Conservation (phyloP, 2,113 vertebrate genomes). For the Percina caprodes region DNA sequence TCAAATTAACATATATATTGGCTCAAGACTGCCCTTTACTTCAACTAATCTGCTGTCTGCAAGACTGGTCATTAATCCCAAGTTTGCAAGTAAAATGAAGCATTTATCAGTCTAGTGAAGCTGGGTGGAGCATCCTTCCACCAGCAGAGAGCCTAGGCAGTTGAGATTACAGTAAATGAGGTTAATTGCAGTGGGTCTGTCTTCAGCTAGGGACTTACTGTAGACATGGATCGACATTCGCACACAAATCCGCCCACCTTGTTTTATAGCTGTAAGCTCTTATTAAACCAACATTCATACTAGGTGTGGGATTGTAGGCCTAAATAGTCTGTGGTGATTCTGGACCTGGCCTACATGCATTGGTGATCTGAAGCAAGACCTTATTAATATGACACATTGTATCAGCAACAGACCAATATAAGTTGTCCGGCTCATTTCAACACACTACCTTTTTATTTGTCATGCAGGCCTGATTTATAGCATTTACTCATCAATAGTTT, state of each 20-base stretch:
- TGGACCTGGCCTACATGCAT: background rate
- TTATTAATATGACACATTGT: background rate
- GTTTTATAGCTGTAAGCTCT: conserved; percentile 41
- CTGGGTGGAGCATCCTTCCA: conserved; percentile 31
- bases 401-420: background rate
- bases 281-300: conserved; percentile 41
- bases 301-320: background rate
- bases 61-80: conserved; percentile 17
- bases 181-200: conserved; percentile 73
- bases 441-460: background rate
- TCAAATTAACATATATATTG: background rate
- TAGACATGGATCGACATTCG: conserved; percentile 32
- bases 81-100: conserved; percentile 10
- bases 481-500: background rate
- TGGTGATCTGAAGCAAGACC: conserved; percentile 10
- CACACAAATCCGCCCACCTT: conserved; percentile 51
- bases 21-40: background rate
- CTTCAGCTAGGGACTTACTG: conserved; percentile 50
- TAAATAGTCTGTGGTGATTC: conserved; percentile 20
- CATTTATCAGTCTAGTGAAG: background rate
- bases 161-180: conserved; percentile 66
- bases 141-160: conserved; percentile 39
- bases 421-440: background rate
- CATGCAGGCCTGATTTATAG: background rate
- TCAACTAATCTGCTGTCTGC: background rate